Evolutionary conservation across 2,797 vertebrate species (phyloP), one percentile per base, ranked within the genome.

Genomic region (Kryptolebias ocellatus): DNA sequence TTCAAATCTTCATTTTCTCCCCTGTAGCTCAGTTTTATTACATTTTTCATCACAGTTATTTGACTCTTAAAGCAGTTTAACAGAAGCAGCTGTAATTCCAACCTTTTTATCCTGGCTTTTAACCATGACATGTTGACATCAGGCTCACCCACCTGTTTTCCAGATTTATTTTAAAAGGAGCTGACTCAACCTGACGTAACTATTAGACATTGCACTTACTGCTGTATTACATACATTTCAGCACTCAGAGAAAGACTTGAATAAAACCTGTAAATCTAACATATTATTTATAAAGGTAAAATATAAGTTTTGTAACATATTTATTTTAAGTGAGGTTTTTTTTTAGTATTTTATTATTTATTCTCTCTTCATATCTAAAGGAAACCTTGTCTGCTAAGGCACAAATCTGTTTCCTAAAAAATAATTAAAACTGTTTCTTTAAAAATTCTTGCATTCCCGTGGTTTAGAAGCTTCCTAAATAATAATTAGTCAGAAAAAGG

Each of bases 181-280:
- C 54, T 49, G 49, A 28, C 44, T 27, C 29, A 14, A 18, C 53
- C 24, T 17, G 39, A 53, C 50, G 51, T 14, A 67, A 70, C 61
- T 62, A 56, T 80, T 64, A 70, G 18, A 61, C 47, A 10, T 49
- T 49, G 27, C 59, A 27, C 54, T 68, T 50, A 56, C n/a, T 74
- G 66, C 72, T 70, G 24, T 53, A 72, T 64, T 76, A 69, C 58
- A 64, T 72, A 29, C 57, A 64, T 63, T 81, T 71, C 42, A 64
- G 53, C 59, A 53, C 72, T 55, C 71, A 47, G 37, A 58, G 42
- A 28, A 69, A 72, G 24, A 18, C 10, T 6, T 12, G 14, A 27
- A 52, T 2, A 3, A 27, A 27, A 14, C 24, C 50, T 28, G 3
- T 14, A 28, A 28, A 24, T 11, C 49, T 24, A 20, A 50, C n/a